Evolutionary conservation across 1,140 invertebrate species (phyloP), one percentile per base, ranked within the genome.

Genomic region (Dendrolimus kikuchii): DNA sequence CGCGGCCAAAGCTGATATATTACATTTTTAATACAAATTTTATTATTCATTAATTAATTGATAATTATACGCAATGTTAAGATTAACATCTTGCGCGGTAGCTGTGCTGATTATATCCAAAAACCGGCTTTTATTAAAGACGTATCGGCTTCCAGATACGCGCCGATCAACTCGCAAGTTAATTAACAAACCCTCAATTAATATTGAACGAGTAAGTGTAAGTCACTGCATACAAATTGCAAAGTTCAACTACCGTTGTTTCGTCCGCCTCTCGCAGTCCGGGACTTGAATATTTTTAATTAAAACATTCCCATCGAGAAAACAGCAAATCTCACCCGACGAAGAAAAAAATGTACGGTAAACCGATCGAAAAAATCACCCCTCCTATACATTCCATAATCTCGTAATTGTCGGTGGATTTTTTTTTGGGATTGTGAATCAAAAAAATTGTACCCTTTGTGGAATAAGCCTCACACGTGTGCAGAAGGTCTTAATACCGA

Each of bases 381-480:
- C 64, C 70, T 57, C 53, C 49, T 61, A 56, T 74, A 71, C 66
- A 71, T 70, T 69, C 59, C 57, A 23, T 83, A 76, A 83, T 81
- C 72, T 68, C 64, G 73, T 74, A 76, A 81, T 80, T 78, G 76
- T 81, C 59, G 50, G 64, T 61, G 54, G 60, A 64, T 69, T 82
- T 78, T 80, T n/a, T 78, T 71, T 49, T 47, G 60, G 54, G 67
- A 60, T 65, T 58, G 74, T 23, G 23, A 23, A 71, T 62, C 64
- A 78, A 80, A 75, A 72, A 79, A 70, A 56, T n/a, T 51, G 54
- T 69, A 71, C 70, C 77, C 75, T 79, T 81, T 74, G 68, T 80
- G 56, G 64, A 73, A 55, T 73, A 60, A 59, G 72, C 69, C 70
- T 74, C 75, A 72, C 75, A 74, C 74, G 80, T 73, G 73, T 80